Percentiles rank a stretch among this genome's conserved stretches.
These are phyloP conservation scores for Seriola quinqueradiata DNA, from an alignment of 2,113 vertebrate species.

Conservation along the genomic window DNA sequence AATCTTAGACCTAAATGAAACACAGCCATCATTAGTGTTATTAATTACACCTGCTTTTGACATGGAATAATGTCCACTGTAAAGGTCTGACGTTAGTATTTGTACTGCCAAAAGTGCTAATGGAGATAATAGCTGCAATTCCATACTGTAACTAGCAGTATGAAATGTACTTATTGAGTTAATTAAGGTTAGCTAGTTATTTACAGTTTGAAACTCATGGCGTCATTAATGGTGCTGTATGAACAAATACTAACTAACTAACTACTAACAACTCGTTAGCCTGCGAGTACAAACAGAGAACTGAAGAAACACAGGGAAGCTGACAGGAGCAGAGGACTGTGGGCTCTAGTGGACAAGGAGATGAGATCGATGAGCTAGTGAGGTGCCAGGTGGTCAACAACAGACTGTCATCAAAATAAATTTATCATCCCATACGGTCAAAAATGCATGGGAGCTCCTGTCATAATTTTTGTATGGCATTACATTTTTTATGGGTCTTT, in stretches of 20 bases:
- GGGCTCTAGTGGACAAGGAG: too few relatives aligned
- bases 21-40: neutral
- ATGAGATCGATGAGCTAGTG: too few relatives aligned
- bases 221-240: too few relatives aligned
- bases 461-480: neutral
- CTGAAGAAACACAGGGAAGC: neutral
- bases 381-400: neutral
- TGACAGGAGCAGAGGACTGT: too few relatives aligned
- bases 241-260: too few relatives aligned
- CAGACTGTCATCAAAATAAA: conserved; percentile 20
- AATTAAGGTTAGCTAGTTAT: neutral
- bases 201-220: neutral
- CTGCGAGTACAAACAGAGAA: neutral
- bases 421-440: neutral
- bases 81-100: too few relatives aligned
- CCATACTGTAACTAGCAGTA: neutral
- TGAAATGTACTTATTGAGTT: neutral
- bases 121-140: too few relatives aligned
- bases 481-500: neutral
- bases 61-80: neutral
- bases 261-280: too few relatives aligned
- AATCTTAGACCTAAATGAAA: neutral
- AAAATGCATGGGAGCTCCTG: neutral
- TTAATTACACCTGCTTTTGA: neutral
- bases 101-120: too few relatives aligned